Evolutionary conservation across 2,113 vertebrate species (phyloP), one percentile per base, ranked within the genome.

Genomic region (Microtus montanus): DNA sequence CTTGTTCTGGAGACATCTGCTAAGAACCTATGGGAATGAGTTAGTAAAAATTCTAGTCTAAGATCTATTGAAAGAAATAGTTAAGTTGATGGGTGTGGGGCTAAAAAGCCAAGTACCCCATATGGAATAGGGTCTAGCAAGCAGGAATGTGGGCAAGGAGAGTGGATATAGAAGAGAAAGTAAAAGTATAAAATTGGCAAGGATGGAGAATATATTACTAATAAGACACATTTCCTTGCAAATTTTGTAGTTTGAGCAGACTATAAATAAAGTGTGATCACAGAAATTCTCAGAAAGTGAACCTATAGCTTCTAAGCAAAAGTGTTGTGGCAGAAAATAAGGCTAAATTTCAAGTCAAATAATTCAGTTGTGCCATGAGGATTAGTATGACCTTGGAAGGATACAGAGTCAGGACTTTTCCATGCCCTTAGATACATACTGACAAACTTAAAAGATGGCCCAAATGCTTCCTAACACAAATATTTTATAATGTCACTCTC

Each of bases 221-320:
- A 97, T 97, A 97, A 97, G 96, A 97, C 85, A 96, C 90, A 95
- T 97, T 97, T 97, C 82, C 95, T 88, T 94, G 95, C 92, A 97
- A 97, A 97, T 96, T 97, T 96, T 95, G 80, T 97, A 97, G 95
- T 96, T 96, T 96, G 96, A 77, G 47, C 93, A 97, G 92, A 94
- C 96, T 97, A 97, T 97, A 97, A 97, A 97, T 97, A 97, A 97
- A 86, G 96, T 97, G 97, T 96, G 97, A 97, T 97, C 97, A 97
- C 97, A 97, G 95, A 97, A 96, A 97, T 97, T 97, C 97, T 96
- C 93, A 82, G 85, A 95, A 88, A 97, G 90, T 94, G 96, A 97
- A 97, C 95, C 97, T 96, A 93, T 97, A 95, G 88, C 97, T 97
- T 97, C 63, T 97, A 92, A 96, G 92, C 71, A 97, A 90, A 96